Base-by-base conservation (phyloP, 1,140 invertebrate species). In the Panulirus ornatus region DNA sequence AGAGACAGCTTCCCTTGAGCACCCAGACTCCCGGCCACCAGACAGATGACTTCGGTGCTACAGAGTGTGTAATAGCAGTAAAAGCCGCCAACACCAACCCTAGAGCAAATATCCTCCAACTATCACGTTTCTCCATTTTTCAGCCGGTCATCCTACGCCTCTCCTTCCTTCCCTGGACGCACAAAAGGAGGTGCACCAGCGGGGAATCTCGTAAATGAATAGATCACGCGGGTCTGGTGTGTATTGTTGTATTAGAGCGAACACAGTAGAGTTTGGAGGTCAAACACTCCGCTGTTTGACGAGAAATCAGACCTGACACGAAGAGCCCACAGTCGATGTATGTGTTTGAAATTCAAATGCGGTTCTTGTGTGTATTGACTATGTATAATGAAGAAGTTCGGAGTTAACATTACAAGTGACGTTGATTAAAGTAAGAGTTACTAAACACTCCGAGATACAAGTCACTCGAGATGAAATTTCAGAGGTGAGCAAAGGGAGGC, bases 301-400 rank as follows among this genome's bases (percentile, higher is more conserved):
- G 75, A 78, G 75, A 78, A 78, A 78, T 78, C 75, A 78, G 75
- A 78, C 40, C 75, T 78, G 75, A 78, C 75, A 78, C 40, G 40
- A 42, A 78, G 75, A n/a, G 44, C 44, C 75, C 75, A 78, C 75
- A 27, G 40, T 40, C 40, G n/a, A 27, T 78, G 38, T 78, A 44
- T 47, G 30, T 38, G 40, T 78, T 78, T 47, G 40, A 78, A 78
- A 78, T 78, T 78, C 44, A 78, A 78, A 78, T 78, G 75, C 75
- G 44, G 75, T 47, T 78, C 44, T 78, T 78, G 75, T 78, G 0
- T 9, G n/a, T 78, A 22, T 78, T 78, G 40, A 34, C 75, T 44
- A 14, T n/a, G 75, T 40, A 78, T 78, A 78, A 78, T 78, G 75
- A 78, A 78, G n/a, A n/a, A n/a, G 75, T 78, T 78, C 75, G 30